A percentile compares a stretch with the other conserved stretches of the same genome.
phyloP scores from a whole-genome alignment of 2,113 vertebrate genomes.

The Puma concolor region DNA sequence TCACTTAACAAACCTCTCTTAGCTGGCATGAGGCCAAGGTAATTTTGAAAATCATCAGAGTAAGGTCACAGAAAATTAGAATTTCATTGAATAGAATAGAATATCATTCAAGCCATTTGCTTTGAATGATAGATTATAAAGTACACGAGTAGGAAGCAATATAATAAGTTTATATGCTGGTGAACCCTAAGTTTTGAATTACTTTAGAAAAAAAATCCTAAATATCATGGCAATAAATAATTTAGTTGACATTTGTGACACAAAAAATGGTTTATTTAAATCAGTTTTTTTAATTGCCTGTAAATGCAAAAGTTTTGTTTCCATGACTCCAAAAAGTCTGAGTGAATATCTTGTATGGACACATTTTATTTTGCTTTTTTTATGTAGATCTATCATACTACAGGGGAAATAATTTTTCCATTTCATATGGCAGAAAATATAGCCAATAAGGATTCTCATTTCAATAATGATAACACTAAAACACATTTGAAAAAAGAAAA shows the following conservation, averaged over 20 bases:
- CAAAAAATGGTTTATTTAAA: background rate
- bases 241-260: background rate
- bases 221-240: background rate
- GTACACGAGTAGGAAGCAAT: background rate
- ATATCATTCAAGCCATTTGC: constrained; percentile 53
- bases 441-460: background rate
- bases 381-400: background rate
- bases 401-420: background rate
- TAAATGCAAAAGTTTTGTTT: constrained; percentile 15
- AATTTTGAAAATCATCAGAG: constrained; percentile 63
- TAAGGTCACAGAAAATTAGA: constrained; percentile 44
- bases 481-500: background rate
- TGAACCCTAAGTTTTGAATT: background rate
- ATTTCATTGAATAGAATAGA: constrained; percentile 62
- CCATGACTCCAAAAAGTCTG: background rate
- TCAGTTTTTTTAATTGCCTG: background rate
- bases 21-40: constrained; percentile 32
- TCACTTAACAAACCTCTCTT: constrained; percentile 2
- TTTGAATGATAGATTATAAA: constrained; percentile 52
- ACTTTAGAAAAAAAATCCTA: background rate
- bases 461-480: background rate
- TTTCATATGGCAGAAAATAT: background rate
- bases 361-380: background rate
- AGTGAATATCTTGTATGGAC: background rate
- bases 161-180: background rate